Evolutionary conservation across 2,113 vertebrate species (phyloP).

Genomic region (Eira barbara): DNA sequence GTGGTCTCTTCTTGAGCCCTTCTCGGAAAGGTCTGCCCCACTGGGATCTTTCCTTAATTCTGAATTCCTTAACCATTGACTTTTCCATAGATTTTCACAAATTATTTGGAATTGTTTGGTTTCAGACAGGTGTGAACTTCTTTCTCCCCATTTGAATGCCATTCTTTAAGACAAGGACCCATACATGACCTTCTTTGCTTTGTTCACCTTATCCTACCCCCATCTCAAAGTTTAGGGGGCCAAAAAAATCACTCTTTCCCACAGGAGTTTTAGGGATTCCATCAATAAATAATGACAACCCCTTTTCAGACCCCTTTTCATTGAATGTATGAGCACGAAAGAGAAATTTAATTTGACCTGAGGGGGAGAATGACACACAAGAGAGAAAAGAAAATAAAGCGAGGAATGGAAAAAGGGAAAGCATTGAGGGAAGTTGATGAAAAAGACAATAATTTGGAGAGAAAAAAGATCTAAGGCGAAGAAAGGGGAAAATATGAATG

Average conservation of each 20-base stretch:
- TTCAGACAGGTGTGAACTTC: background rate
- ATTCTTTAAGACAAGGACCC: background rate
- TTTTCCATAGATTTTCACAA: background rate
- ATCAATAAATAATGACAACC: background rate
- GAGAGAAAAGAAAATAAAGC: background rate
- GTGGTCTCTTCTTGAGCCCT: background rate
- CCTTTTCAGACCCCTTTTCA: background rate
- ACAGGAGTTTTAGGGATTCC: background rate
- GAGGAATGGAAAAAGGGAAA: background rate
- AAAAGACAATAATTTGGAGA: background rate
- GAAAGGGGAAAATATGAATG: background rate
- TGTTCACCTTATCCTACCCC: background rate
- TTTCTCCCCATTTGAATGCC: background rate
- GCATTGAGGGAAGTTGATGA: background rate
- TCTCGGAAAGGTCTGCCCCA: background rate
- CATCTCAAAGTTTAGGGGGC: background rate
- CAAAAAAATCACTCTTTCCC: background rate
- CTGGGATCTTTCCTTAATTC: background rate
- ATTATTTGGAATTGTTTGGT: background rate
- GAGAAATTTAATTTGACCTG: background rate
- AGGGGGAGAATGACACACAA: background rate
- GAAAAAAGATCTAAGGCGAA: background rate
- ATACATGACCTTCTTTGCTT: background rate
- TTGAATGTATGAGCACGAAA: background rate
- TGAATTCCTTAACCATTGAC: background rate